phyloP scores from a whole-genome alignment of 1,140 invertebrate species.

The Bradysia coprophila region DNA sequence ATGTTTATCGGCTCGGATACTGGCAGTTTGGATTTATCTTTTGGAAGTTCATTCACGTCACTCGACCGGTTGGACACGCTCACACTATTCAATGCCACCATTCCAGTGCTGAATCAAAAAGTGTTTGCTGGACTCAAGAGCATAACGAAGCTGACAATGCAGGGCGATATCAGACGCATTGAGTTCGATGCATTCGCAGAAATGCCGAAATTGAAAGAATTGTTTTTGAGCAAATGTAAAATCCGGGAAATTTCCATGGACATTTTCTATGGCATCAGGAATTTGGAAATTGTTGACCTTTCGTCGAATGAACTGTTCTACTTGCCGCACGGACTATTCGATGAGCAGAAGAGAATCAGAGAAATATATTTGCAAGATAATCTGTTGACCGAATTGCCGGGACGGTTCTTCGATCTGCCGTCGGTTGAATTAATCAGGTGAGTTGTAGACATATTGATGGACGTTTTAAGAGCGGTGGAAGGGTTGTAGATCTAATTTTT shows the following conservation, averaged over 20 bases:
- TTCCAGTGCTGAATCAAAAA: conserved; percentile 33
- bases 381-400: conserved; percentile 31
- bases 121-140: conserved; percentile 28
- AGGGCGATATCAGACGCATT: conserved; percentile 34
- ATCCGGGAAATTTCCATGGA: conserved; percentile 44
- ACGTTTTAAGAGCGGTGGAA: too few species aligned
- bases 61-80: conserved; percentile 31
- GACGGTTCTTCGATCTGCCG: conserved; percentile 32
- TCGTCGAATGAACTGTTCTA: conserved; percentile 36
- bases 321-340: conserved; percentile 39
- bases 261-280: conserved; percentile 38
- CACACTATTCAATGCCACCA: conserved; percentile 33
- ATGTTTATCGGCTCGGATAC: conserved; percentile 34
- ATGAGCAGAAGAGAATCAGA: conserved; percentile 33
- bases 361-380: conserved; percentile 43
- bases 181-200: conserved; percentile 47
- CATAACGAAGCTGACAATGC: conserved; percentile 10
- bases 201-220: conserved; percentile 30
- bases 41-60: conserved; percentile 39
- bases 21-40: conserved; percentile 28
- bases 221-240: conserved; percentile 39
- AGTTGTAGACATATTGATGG: too few species aligned
- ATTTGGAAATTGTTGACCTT: conserved; percentile 37
- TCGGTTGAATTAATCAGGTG: conserved; percentile 32
- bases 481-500: too few species aligned